Evolutionary conservation across 2,888 invertebrate species (phyloP).

Genomic region (Stenurella melanura): DNA sequence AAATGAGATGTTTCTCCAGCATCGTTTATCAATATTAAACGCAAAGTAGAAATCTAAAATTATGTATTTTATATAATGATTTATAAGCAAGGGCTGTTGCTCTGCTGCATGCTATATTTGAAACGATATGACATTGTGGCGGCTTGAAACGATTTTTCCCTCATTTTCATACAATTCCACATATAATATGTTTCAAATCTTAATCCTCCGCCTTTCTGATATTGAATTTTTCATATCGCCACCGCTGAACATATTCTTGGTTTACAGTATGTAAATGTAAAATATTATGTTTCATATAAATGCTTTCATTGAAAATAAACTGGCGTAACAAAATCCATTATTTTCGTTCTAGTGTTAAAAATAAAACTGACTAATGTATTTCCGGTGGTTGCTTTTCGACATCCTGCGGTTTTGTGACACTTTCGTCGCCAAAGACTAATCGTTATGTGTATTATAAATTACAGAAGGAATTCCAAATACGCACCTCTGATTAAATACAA

Average conservation of each 20-base stretch:
- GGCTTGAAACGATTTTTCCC: not conserved
- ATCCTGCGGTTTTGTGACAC: conserved; percentile 30
- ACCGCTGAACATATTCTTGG: not conserved
- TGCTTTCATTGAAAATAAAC: conserved; percentile 34
- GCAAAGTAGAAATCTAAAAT: not conserved
- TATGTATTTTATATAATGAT: not conserved
- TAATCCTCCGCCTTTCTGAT: not conserved
- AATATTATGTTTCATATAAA: conserved; percentile 19
- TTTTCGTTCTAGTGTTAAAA: conserved; percentile 35
- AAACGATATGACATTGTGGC: not conserved
- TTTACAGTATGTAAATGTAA: conserved; percentile 23
- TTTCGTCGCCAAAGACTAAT: conserved; percentile 24
- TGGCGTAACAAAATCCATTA: conserved; percentile 36
- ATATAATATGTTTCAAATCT: not conserved
- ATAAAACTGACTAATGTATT: conserved; percentile 42
- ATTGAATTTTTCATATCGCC: conserved; percentile 2
- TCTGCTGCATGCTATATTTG: not conserved
- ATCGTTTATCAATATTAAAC: not conserved
- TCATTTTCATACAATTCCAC: not conserved
- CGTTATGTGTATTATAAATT: not conserved
- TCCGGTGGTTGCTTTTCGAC: conserved; percentile 40
- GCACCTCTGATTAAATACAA: not conserved
- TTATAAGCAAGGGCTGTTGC: not conserved
- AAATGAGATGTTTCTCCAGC: not conserved
- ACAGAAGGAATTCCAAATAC: conserved; percentile 14